Percentiles rank a stretch among this genome's conserved stretches.
Evolutionary conservation across 1,140 invertebrate species (phyloP).

Genomic region (Drosophila setifemur): DNA sequence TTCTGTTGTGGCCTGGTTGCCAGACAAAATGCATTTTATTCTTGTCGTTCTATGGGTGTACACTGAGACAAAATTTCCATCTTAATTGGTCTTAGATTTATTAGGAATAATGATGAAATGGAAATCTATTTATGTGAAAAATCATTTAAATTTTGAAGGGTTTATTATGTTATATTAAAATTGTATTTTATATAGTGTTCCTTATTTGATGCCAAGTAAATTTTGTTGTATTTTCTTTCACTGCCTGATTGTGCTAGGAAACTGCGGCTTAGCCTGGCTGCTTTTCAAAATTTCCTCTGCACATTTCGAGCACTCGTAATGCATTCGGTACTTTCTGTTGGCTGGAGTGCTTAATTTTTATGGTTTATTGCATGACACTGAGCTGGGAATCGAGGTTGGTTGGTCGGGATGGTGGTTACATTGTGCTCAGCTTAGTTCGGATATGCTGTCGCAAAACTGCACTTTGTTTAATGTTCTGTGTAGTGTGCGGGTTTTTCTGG

Average conservation of each 20-base stretch:
- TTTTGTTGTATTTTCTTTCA: background rate
- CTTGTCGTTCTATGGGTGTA: constrained; percentile 37
- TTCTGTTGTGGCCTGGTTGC: constrained; percentile 37
- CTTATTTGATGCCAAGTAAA: background rate
- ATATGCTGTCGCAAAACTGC: constrained; percentile 46
- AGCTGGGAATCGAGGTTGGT: constrained; percentile 3
- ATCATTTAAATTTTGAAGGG: no score
- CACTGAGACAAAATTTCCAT: background rate
- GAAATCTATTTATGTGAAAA: no score
- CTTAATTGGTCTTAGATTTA: no score
- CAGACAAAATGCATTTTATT: constrained; percentile 66
- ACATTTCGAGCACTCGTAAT: constrained; percentile 50
- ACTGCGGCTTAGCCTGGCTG: constrained; percentile 34
- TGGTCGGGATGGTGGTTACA: constrained; percentile 23
- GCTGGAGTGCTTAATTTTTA: constrained; percentile 65
- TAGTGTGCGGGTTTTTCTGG: constrained; percentile 1
- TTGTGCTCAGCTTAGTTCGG: constrained; percentile 36
- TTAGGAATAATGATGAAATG: no score
- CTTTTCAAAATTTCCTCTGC: constrained; percentile 44
- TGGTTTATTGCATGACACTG: constrained; percentile 64
- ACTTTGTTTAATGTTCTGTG: constrained; percentile 53
- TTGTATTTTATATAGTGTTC: no score
- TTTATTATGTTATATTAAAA: no score
- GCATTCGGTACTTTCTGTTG: constrained; percentile 50
- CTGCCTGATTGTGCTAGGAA: constrained; percentile 11